phyloP scores from a whole-genome alignment of 23 tunicate species.

The Corella eumyota region DNA sequence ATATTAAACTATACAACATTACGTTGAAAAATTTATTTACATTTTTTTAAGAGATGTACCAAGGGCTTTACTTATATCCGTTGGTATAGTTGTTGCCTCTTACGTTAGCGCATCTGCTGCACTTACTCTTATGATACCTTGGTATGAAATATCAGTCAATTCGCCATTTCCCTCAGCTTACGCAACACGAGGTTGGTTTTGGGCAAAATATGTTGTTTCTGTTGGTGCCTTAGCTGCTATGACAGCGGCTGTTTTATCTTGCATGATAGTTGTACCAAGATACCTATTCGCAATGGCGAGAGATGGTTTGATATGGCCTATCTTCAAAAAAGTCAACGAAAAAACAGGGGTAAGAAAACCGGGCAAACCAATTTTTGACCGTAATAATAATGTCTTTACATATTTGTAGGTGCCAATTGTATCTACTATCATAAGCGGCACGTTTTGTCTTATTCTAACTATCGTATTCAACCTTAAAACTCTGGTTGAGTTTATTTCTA shows the following conservation, averaged over 20 bases:
- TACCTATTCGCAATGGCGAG: constrained; percentile 68
- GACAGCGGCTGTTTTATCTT: constrained; percentile 23
- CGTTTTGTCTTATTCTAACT: constrained; percentile 25
- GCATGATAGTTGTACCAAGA: constrained; percentile 39
- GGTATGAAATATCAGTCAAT: constrained; percentile 14
- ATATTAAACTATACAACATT: too few relatives aligned
- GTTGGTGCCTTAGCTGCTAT: constrained; percentile 63
- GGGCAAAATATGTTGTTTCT: constrained; percentile 74
- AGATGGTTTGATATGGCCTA: constrained; percentile 42
- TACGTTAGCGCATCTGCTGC: constrained; percentile 66
- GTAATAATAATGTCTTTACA: background rate
- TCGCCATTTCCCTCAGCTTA: constrained; percentile 71
- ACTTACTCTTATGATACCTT: constrained; percentile 73
- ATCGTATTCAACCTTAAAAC: constrained; percentile 26
- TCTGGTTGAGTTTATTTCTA: constrained; percentile 73
- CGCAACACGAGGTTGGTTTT: constrained; percentile 13
- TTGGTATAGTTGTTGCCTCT: constrained; percentile 27
- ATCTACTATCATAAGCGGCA: constrained; percentile 17
- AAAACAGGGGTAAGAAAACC: constrained; percentile 54
- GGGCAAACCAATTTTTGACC: too few relatives aligned
- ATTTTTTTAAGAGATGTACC: constrained; percentile 88
- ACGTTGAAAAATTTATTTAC: too few relatives aligned
- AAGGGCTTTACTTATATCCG: constrained; percentile 33
- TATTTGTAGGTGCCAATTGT: constrained; percentile 34
- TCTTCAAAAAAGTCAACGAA: constrained; percentile 37